Evolutionary conservation across 2,113 vertebrate genomes (phyloP), one percentile per base, ranked within the genome.

Genomic region (Monarcha castaneiventris): DNA sequence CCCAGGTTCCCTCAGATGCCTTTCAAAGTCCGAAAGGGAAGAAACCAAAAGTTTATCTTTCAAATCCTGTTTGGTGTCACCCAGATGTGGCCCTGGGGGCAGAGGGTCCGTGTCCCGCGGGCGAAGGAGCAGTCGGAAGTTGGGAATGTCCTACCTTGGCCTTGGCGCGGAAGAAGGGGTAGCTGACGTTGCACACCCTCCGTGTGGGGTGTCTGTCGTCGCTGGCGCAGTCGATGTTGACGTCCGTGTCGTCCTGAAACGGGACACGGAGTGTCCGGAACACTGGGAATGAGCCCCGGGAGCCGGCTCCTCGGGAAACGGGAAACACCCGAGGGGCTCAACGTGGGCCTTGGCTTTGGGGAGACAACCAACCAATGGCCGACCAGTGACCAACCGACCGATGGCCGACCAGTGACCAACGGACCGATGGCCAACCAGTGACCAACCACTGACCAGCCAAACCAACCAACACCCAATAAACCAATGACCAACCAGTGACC

Each of bases 141-240:
- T 20, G 66, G 84, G 76, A 66, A 39, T 0, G 16, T 37, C 71
- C 93, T 83, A 99, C 99, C 99, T 99, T 99, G 84, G 98, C 96
- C 94, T 98, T 99, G 90, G 99, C 98, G 51, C 98, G 98, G 98
- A 99, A 99, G 95, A 99, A 99, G 0, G 99, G 99, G 75, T 98
- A 98, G 87, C 99, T 99, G 94, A 99, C 97, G 0, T 99, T 99
- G 96, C 99, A 99, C 85, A 98, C 90, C 94, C 97, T 98, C 96
- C 97, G 98, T 90, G 97, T 94, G 76, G 96, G 98, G 46, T 97
- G 90, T 41, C 90, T 97, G 39, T 98, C 98, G 10, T 98, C 98
- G 0, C 73, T 74, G 79, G 97, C 95, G 15, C 99, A 99, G 89
- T 99, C 99, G 1, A 99, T 98, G 96, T 98, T 98, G 92, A 98